Percentiles rank a stretch among this genome's conserved stretches.
Evolutionary conservation across 2,113 vertebrate species (phyloP).

Genomic region (Oryctolagus cuniculus): DNA sequence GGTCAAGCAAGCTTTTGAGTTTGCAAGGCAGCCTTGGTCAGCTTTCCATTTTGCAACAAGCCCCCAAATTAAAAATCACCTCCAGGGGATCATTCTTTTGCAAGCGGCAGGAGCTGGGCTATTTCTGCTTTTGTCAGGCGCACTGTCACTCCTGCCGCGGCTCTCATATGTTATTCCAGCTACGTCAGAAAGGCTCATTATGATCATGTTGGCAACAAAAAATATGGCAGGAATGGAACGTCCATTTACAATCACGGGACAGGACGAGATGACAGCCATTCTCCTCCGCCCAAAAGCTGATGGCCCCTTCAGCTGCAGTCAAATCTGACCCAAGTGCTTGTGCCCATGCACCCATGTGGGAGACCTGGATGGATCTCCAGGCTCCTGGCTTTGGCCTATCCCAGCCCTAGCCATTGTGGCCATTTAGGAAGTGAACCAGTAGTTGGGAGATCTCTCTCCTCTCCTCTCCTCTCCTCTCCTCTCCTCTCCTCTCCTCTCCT

Average conservation of each 20-base stretch:
- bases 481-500: too few species aligned
- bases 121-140: constrained; percentile 84
- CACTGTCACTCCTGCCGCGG: constrained; percentile 82
- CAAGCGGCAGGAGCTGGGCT: constrained; percentile 80
- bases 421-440: too few species aligned
- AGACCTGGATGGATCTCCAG: too few species aligned
- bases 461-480: too few species aligned
- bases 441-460: too few species aligned
- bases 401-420: too few species aligned
- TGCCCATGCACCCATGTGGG: too few species aligned
- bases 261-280: constrained; percentile 78
- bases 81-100: constrained; percentile 82
- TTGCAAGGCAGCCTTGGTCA: constrained; percentile 69
- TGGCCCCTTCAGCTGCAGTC: neutral
- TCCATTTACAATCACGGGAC: constrained; percentile 76
- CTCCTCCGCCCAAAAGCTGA: constrained; percentile 70
- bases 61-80: constrained; percentile 85
- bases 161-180: constrained; percentile 85
- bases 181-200: constrained; percentile 76
- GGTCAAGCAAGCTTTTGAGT: constrained; percentile 70
- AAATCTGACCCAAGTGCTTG: neutral
- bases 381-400: too few species aligned
- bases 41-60: constrained; percentile 75
- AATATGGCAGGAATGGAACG: constrained; percentile 67
- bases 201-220: constrained; percentile 77